Conservation (phyloP, 2,888 invertebrate genomes). For the Uloborus plumipes region DNA sequence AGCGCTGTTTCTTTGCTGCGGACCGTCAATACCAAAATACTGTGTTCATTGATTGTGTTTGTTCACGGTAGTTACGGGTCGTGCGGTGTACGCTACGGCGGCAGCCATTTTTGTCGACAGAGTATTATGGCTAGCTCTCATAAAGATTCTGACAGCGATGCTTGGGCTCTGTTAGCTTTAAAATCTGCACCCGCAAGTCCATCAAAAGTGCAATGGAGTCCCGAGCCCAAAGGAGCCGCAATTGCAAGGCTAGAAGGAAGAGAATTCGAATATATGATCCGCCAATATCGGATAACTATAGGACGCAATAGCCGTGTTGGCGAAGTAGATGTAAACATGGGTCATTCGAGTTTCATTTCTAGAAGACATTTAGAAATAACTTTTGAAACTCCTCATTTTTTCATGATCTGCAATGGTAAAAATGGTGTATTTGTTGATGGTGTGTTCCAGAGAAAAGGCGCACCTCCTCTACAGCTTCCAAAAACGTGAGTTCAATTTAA, state of each 20-base stretch:
- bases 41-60: conserved; percentile 62
- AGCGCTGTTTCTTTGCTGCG: conserved; percentile 27
- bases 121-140: conserved; percentile 57
- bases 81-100: conserved; percentile 38
- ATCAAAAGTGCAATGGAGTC: conserved; percentile 86
- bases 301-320: conserved; percentile 97
- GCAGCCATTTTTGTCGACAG: conserved; percentile 59
- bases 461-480: conserved; percentile 90
- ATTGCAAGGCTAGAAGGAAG: conserved; percentile 91
- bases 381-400: conserved; percentile 91
- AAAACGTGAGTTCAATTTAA: conserved; percentile 81
- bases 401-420: conserved; percentile 95
- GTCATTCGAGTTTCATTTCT: conserved; percentile 96
- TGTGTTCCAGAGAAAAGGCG: conserved; percentile 94
- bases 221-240: conserved; percentile 80
- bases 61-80: conserved; percentile 27
- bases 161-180: conserved; percentile 89
- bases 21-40: conserved; percentile 49
- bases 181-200: conserved; percentile 91
- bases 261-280: conserved; percentile 92
- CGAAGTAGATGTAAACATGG: conserved; percentile 98
- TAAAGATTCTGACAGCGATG: conserved; percentile 75
- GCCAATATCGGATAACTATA: conserved; percentile 88
- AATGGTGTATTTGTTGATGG: conserved; percentile 98
- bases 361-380: conserved; percentile 91